A percentile compares a stretch with the other conserved stretches of the same genome.
These are phyloP conservation scores for Ceratotherium simum DNA, from an alignment of 2,113 vertebrate genomes.

Conservation along the genomic window DNA sequence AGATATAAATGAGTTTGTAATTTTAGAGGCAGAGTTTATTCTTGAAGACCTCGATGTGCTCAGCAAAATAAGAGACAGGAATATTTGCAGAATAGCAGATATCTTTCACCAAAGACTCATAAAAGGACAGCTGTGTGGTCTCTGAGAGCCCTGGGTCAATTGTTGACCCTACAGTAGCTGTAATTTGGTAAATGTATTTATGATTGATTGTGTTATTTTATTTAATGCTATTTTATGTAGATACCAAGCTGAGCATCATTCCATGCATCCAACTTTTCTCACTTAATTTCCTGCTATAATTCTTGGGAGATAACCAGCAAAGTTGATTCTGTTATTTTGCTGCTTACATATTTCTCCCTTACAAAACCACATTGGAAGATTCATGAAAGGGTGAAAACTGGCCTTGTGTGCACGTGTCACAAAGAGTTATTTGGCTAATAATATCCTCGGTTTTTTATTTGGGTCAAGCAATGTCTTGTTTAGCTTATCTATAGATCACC, in stretches of 20 bases:
- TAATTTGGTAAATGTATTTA: background rate
- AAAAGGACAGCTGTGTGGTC: background rate
- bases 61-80: background rate
- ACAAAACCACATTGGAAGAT: background rate
- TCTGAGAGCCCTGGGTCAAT: background rate
- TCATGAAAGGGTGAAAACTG: background rate
- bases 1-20: background rate
- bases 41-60: background rate
- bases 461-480: background rate
- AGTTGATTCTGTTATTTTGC: background rate
- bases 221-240: background rate
- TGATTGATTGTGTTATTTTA: background rate
- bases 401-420: background rate
- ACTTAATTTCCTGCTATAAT: slow-evolving; percentile 30
- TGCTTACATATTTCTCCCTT: background rate
- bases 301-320: background rate
- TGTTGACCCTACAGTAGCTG: background rate
- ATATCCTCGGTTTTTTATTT: background rate
- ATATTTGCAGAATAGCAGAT: background rate
- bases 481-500: background rate
- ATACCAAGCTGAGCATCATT: background rate
- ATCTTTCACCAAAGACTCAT: background rate
- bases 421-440: slow-evolving; percentile 20
- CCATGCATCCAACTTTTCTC: background rate
- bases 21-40: slow-evolving; percentile 14